phyloP scores from a whole-genome alignment of 2,113 vertebrate genomes.

The Furnarius figulus region DNA sequence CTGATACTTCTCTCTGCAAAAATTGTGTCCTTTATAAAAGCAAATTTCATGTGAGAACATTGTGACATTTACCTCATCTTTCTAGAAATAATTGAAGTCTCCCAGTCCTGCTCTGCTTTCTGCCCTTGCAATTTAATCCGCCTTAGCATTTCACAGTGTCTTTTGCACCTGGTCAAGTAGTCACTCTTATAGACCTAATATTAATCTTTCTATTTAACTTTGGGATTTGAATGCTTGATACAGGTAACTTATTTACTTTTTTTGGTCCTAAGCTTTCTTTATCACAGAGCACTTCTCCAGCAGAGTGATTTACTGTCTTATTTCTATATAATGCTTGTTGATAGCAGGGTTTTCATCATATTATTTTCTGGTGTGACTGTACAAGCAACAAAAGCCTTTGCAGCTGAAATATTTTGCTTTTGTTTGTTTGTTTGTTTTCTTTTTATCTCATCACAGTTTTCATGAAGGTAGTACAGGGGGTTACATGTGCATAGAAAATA shows the following conservation, averaged over 20 bases:
- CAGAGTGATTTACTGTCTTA: background rate
- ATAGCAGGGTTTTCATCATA: background rate
- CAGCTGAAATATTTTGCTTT: background rate
- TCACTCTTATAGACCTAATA: background rate
- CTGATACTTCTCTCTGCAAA: background rate
- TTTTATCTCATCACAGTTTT: background rate
- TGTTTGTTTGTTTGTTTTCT: background rate
- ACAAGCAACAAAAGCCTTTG: background rate
- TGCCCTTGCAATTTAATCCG: conserved; percentile 1
- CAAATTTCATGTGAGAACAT: background rate
- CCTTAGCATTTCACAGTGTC: background rate
- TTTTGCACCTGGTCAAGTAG: background rate
- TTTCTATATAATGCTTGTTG: background rate
- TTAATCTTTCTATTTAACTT: background rate
- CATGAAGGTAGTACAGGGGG: background rate
- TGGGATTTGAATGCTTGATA: background rate
- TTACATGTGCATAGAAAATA: background rate
- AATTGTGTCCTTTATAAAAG: background rate
- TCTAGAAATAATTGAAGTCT: background rate
- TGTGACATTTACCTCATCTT: background rate
- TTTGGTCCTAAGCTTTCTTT: background rate
- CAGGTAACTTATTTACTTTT: background rate
- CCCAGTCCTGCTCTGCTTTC: background rate
- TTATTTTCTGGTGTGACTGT: background rate
- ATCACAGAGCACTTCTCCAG: background rate